A percentile compares a stretch with the other conserved stretches of the same genome.
These are phyloP conservation scores for Temnothorax rugatulus DNA, from an alignment of 2,888 invertebrate species.

Conservation along the genomic window DNA sequence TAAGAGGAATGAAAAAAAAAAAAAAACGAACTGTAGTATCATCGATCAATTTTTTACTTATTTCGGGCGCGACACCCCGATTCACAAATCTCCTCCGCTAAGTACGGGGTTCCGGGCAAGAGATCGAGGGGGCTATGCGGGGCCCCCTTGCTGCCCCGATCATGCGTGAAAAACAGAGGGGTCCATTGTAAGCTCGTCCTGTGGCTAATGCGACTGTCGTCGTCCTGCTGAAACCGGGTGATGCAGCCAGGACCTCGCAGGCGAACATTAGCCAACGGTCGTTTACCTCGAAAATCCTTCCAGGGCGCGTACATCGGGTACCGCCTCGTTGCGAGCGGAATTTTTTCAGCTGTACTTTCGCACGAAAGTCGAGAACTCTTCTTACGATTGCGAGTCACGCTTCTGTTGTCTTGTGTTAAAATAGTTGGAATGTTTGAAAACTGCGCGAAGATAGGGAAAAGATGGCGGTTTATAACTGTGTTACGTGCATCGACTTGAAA, in stretches of 20 bases:
- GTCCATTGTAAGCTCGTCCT: constrained; percentile 78
- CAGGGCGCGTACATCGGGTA: constrained; percentile 64
- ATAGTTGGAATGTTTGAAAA: constrained; percentile 23
- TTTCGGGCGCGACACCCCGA: constrained; percentile 65
- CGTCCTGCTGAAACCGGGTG: constrained; percentile 68
- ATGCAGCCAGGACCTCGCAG: constrained; percentile 63
- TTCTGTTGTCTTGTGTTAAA: constrained; percentile 40
- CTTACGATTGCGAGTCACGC: constrained; percentile 51
- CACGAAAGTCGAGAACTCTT: constrained; percentile 71
- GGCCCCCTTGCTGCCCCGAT: constrained; percentile 65
- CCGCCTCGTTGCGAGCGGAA: constrained; percentile 71
- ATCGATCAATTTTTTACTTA: constrained; percentile 65
- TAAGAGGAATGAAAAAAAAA: constrained; percentile 17
- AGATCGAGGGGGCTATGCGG: constrained; percentile 57
- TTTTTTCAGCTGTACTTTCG: constrained; percentile 76
- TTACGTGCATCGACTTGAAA: constrained; percentile 35
- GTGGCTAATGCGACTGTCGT: constrained; percentile 80
- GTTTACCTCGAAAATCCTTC: constrained; percentile 75
- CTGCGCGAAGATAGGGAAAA: constrained; percentile 19
- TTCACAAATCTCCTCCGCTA: constrained; percentile 71
- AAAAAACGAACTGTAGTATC: constrained; percentile 35
- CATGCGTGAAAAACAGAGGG: constrained; percentile 78
- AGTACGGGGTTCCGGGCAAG: constrained; percentile 66
- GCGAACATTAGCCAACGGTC: constrained; percentile 77
- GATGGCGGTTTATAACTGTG: not conserved